Evolutionary conservation across 1,140 invertebrate genomes (phyloP).

Genomic region (Branchinecta lindahli): DNA sequence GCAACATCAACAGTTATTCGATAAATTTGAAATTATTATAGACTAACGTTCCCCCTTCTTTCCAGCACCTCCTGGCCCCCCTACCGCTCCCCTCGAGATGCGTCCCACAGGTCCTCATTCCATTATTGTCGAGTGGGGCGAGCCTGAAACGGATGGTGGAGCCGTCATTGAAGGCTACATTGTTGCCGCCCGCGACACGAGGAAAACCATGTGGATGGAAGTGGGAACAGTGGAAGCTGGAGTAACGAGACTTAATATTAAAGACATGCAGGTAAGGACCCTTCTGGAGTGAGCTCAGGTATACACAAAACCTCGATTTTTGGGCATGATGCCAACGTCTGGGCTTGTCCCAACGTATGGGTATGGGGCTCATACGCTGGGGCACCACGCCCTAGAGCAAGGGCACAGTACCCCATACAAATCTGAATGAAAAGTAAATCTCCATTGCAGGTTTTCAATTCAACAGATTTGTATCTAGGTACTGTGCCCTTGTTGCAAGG

Average conservation of each 20-base stretch:
- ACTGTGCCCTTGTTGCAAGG: no score
- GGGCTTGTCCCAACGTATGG: no score
- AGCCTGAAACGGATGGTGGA: conserved; percentile 82
- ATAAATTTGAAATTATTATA: no score
- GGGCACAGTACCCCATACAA: no score
- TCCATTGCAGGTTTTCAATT: no score
- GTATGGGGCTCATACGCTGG: no score
- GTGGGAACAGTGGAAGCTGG: conserved; percentile 67
- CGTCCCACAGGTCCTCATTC: conserved; percentile 62
- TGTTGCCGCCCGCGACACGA: conserved; percentile 75
- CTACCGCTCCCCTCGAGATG: conserved; percentile 72
- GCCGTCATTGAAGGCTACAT: conserved; percentile 78
- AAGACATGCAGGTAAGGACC: conserved; percentile 51
- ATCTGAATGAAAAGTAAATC: no score
- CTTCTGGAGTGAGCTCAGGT: not conserved
- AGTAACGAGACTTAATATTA: conserved; percentile 63
- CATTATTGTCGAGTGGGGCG: conserved; percentile 78
- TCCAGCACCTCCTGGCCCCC: conserved; percentile 68
- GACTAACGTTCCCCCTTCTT: conserved; percentile 20
- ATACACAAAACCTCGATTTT: no score
- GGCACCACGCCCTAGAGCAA: no score
- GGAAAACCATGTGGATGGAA: conserved; percentile 92
- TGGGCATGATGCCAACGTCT: no score
- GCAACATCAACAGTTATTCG: no score
- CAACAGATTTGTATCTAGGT: no score